phyloP scores from a whole-genome alignment of 1,140 invertebrate genomes.

The Tetramorium parvispinum region DNA sequence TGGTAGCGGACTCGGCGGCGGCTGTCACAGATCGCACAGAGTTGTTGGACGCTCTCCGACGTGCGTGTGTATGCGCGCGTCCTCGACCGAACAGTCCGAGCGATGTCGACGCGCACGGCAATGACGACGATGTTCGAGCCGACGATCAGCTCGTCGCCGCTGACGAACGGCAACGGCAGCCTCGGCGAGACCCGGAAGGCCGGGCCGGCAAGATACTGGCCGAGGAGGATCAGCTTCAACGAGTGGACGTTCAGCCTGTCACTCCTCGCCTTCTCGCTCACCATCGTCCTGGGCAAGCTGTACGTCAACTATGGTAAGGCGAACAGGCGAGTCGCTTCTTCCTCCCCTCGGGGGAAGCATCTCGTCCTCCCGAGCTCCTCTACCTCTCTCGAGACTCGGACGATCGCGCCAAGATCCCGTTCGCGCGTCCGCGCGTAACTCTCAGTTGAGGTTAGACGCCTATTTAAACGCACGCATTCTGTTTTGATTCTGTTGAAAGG shows the following conservation, averaged over 20 bases:
- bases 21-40: neutral
- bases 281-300: conserved; percentile 76
- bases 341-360: neutral
- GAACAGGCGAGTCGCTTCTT: neutral
- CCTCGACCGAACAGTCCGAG: neutral
- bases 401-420: neutral
- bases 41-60: neutral
- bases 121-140: conserved; percentile 1
- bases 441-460: conserved; percentile 32
- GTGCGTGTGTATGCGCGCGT: conserved; percentile 9
- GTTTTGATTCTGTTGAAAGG: conserved; percentile 43
- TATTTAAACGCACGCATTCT: conserved; percentile 36
- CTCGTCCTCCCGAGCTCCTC: neutral
- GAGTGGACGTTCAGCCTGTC: conserved; percentile 76
- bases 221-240: conserved; percentile 63
- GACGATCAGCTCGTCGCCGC: neutral
- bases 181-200: neutral
- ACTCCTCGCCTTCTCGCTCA: conserved; percentile 72
- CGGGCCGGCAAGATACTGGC: conserved; percentile 49
- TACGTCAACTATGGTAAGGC: conserved; percentile 76
- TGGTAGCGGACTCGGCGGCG: conserved; percentile 20
- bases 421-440: neutral
- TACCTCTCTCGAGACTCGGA: neutral
- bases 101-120: neutral
- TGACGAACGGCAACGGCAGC: conserved; percentile 11